Base-by-base conservation (phyloP, 2,888 invertebrate species). In the Eristalis pertinax region DNA sequence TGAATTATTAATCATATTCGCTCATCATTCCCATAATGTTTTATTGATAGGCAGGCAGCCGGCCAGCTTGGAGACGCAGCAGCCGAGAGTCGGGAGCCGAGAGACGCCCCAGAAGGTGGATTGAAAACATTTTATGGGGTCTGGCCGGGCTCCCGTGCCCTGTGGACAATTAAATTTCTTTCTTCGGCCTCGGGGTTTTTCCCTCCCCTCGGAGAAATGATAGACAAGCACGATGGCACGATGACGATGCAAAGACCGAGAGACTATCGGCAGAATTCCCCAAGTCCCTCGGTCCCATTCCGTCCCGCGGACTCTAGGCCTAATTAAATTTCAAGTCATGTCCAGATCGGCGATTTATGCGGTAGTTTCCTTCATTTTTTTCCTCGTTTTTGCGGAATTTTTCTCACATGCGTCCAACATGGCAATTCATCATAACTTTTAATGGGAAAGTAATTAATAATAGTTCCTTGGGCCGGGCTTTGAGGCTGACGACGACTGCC, bases 1-100 rank as follows among this genome's bases (percentile, higher is more conserved):
- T 87, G 87, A 87, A 87, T 87, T 87, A 87, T 87, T 87, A 84
- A 87, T 87, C 84, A 87, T 87, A 87, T 87, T 87, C 87, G 80
- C 87, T 83, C 89, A 88, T 89, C 87, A 89, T 90, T 90, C 90
- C 90, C 90, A 90, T 90, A 89, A 90, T 90, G 90, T 90, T 90
- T 90, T 90, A 90, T 90, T 90, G 89, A 90, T 90, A 84, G 87
- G 72, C 68, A 56, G 43, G 68, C 74, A 58, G 64, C 19, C 41
- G 10, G 67, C 67, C 32, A 70, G 50, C 64, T 29, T 29, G 58
- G 62, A 8, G 29, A 41, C 7, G 1, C 15, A 32, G 19, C 70
- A 19, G 38, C n/a, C 62, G 19, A 32, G 43, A 56, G 19, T 19
- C 60, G 43, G 43, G 62, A 24, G 11, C 2, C 56, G 24, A 43